A percentile compares a stretch with the other conserved stretches of the same genome.
These are phyloP conservation scores for Acanthochromis polyacanthus DNA, from an alignment of 2,113 vertebrate species.

Conservation along the genomic window DNA sequence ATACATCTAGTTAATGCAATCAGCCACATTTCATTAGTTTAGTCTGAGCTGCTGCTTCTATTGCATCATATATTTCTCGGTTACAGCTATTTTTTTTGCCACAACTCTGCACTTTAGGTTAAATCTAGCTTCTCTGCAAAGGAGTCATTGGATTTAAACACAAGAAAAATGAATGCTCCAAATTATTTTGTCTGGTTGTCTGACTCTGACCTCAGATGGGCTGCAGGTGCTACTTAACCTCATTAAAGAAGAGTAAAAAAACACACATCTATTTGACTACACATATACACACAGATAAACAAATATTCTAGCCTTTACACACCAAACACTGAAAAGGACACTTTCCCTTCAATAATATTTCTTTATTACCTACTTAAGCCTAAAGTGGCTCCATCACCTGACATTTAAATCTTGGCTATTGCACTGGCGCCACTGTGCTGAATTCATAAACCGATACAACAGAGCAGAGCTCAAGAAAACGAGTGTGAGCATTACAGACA, in stretches of 20 bases:
- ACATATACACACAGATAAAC: conserved; percentile 17
- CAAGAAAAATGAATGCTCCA: conserved; percentile 37
- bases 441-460: conserved; percentile 69
- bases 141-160: conserved; percentile 53
- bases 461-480: conserved; percentile 49
- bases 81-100: conserved; percentile 52
- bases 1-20: conserved; percentile 60
- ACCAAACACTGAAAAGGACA: conserved; percentile 54
- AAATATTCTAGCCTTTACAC: conserved; percentile 42
- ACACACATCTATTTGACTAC: conserved; percentile 18
- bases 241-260: conserved; percentile 59
- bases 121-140: conserved; percentile 39
- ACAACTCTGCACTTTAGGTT: conserved; percentile 22
- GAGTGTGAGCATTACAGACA: conserved; percentile 65
- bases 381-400: conserved; percentile 66
- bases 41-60: conserved; percentile 33
- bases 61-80: conserved; percentile 52
- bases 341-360: conserved; percentile 44
- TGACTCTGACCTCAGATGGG: conserved; percentile 46
- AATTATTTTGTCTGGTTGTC: conserved; percentile 41
- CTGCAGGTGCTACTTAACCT: conserved; percentile 52
- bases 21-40: conserved; percentile 59
- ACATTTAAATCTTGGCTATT: conserved; percentile 79
- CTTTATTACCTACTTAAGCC: conserved; percentile 70
- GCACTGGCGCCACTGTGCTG: conserved; percentile 55